phyloP scores from a whole-genome alignment of 2,888 invertebrate species.

The Idaea biselata region DNA sequence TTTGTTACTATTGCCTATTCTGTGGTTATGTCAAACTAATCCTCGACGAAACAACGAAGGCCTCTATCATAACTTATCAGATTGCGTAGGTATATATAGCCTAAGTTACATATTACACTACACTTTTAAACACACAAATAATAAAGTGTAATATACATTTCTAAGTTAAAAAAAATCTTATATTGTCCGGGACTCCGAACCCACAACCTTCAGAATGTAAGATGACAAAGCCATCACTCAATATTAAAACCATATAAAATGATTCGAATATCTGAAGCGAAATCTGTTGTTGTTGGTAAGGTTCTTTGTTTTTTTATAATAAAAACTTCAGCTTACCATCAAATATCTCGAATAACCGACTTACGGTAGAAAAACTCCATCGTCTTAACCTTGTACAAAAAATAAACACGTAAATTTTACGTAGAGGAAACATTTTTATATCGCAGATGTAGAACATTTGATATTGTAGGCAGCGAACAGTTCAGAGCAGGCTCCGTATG shows the following conservation, averaged over 20 bases:
- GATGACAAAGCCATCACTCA: background rate
- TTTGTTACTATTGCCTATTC: too few species aligned
- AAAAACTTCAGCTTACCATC: background rate
- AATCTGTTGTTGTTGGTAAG: background rate
- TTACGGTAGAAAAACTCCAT: background rate
- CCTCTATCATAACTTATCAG: too few species aligned
- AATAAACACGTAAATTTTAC: conserved; percentile 1
- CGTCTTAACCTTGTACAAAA: conserved; percentile 1
- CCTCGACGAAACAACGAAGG: too few species aligned
- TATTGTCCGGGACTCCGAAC: too few species aligned
- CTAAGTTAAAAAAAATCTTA: too few species aligned
- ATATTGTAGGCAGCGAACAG: background rate
- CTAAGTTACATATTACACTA: too few species aligned
- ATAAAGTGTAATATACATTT: too few species aligned
- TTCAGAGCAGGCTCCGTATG: background rate
- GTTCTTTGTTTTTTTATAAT: background rate
- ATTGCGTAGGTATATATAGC: too few species aligned
- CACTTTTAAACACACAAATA: too few species aligned
- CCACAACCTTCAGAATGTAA: background rate
- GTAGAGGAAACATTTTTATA: background rate
- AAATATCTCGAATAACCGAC: background rate
- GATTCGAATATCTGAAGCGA: background rate
- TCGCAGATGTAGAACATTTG: background rate
- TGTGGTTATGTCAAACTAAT: too few species aligned
- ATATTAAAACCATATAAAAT: background rate